Evolutionary conservation across 2,888 invertebrate genomes (phyloP).

Genomic region (Polia nebulosa): DNA sequence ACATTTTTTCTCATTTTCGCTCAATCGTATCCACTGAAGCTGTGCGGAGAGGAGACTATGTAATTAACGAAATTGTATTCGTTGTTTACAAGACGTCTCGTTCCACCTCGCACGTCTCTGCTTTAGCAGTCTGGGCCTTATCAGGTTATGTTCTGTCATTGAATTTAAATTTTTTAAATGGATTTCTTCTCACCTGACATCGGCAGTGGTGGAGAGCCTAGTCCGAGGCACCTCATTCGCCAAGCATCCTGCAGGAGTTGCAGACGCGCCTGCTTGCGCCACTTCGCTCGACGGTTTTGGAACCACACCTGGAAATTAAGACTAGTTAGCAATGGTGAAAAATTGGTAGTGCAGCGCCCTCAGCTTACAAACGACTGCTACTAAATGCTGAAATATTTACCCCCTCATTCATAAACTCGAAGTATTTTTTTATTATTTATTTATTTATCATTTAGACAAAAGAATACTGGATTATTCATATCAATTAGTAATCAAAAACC

Average conservation of each 20-base stretch:
- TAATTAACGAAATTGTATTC: background rate
- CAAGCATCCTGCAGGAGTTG: conserved; percentile 97
- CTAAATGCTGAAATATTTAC: no score
- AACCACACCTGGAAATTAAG: conserved; percentile 94
- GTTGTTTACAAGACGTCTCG: no score
- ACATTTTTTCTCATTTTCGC: background rate
- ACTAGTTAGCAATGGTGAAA: background rate
- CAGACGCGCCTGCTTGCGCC: conserved; percentile 97
- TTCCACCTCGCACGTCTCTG: no score
- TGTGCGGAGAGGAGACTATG: background rate
- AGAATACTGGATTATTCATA: no score
- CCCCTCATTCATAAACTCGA: no score
- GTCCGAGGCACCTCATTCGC: conserved; percentile 96
- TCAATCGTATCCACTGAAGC: background rate
- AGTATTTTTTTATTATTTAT: no score
- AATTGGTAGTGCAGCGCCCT: background rate
- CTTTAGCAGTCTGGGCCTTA: no score
- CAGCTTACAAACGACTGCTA: no score
- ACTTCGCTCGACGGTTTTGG: conserved; percentile 97
- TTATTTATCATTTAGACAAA: no score
- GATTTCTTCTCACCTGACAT: conserved; percentile 82
- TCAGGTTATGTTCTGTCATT: background rate
- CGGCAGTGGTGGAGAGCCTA: conserved; percentile 92
- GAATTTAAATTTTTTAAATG: background rate
- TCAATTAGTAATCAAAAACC: no score